phyloP scores from a whole-genome alignment of 2,888 invertebrate genomes.

The Gortyna flavago region DNA sequence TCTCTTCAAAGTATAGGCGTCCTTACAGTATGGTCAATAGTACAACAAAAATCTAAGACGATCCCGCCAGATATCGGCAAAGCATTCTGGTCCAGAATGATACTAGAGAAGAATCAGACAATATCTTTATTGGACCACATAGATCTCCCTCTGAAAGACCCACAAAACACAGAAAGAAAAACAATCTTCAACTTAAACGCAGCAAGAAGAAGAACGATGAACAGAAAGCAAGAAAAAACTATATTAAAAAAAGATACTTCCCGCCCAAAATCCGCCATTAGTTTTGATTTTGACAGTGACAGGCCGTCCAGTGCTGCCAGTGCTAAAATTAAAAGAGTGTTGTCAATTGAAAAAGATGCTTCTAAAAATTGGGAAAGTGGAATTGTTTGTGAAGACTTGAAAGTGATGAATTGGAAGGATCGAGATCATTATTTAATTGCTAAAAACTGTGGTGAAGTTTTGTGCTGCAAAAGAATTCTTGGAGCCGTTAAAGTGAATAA shows the following conservation, averaged over 20 bases:
- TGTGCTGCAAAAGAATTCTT: conserved; percentile 76
- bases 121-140: conserved; percentile 77
- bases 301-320: conserved; percentile 80
- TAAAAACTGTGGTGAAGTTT: conserved; percentile 83
- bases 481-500: conserved; percentile 76
- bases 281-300: conserved; percentile 73
- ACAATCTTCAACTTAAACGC: conserved; percentile 79
- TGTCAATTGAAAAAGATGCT: conserved; percentile 71
- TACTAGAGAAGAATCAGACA: conserved; percentile 78
- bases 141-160: conserved; percentile 63
- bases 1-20: conserved; percentile 81
- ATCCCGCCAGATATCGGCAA: conserved; percentile 78
- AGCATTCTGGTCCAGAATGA: conserved; percentile 84
- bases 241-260: conserved; percentile 66
- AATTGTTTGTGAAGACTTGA: conserved; percentile 80
- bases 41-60: conserved; percentile 78
- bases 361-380: conserved; percentile 78
- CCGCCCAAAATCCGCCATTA: conserved; percentile 76
- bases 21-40: conserved; percentile 83
- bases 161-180: conserved; percentile 42
- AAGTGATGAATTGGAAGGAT: conserved; percentile 76
- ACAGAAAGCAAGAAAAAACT: conserved; percentile 75
- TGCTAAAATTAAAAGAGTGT: conserved; percentile 66
- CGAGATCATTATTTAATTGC: conserved; percentile 80
- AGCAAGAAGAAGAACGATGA: conserved; percentile 78